Conservation (phyloP, 2,888 invertebrate genomes). For the Blomia tropicalis region DNA sequence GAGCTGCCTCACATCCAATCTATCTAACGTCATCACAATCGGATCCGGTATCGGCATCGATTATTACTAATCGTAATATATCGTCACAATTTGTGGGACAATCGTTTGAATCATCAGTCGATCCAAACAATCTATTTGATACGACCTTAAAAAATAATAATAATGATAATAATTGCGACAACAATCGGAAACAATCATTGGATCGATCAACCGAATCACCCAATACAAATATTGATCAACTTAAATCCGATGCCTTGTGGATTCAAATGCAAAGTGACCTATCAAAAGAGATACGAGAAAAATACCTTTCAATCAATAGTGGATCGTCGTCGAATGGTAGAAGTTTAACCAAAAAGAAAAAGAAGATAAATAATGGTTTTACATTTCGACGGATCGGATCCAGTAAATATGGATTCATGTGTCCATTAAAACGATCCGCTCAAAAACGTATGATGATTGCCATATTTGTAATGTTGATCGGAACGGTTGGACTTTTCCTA, state of each 20-base stretch:
- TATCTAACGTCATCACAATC: constrained; percentile 1
- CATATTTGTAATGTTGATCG: neutral
- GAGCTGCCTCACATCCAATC: neutral
- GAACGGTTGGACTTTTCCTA: neutral
- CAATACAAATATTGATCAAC: neutral
- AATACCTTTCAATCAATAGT: constrained; percentile 7
- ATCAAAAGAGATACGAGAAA: constrained; percentile 9
- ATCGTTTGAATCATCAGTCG: neutral
- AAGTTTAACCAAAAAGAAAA: neutral
- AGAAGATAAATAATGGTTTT: neutral
- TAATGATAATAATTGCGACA: too few relatives aligned
- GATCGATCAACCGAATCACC: neutral
- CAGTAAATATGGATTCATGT: neutral
- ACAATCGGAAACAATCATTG: too few relatives aligned
- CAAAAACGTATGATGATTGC: neutral
- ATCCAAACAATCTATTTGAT: neutral
- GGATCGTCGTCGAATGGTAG: neutral
- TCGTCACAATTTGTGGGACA: neutral
- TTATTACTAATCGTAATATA: too few relatives aligned
- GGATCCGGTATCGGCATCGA: too few relatives aligned
- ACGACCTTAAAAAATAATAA: too few relatives aligned
- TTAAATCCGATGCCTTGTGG: constrained; percentile 7
- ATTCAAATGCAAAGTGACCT: constrained; percentile 17
- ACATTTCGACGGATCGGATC: constrained; percentile 1
- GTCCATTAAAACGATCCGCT: neutral